Conservation (phyloP, 2,797 vertebrate genomes). For the Poeciliopsis turneri region DNA sequence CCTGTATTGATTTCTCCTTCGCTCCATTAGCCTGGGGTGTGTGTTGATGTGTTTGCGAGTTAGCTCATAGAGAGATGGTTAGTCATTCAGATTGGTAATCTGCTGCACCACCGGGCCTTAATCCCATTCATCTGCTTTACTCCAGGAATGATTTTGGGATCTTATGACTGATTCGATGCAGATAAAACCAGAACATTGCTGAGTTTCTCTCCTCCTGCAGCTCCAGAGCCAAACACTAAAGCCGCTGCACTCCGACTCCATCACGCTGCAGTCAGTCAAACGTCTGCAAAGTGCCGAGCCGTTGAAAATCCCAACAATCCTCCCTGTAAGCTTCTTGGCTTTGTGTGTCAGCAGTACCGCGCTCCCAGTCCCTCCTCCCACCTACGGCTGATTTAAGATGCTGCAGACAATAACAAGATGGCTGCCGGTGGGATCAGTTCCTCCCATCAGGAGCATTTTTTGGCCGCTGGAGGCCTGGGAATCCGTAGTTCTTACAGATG, state of each 20-base stretch:
- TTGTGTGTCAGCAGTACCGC: slow-evolving; percentile 56
- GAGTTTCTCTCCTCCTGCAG: slow-evolving; percentile 13
- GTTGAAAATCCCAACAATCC: slow-evolving; percentile 50
- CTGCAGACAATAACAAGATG: slow-evolving; percentile 12
- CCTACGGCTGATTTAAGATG: slow-evolving; percentile 13
- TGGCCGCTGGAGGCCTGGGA: neutral
- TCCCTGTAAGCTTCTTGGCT: slow-evolving; percentile 52
- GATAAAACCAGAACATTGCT: neutral
- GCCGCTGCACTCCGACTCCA: neutral
- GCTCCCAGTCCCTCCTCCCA: slow-evolving; percentile 38
- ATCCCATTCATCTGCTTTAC: slow-evolving; percentile 74
- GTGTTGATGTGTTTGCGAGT: slow-evolving; percentile 5
- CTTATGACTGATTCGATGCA: neutral
- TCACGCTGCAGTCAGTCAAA: slow-evolving; percentile 36
- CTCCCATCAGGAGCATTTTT: neutral
- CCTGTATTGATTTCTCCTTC: neutral
- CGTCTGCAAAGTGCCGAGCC: slow-evolving; percentile 35
- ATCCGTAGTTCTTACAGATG: neutral
- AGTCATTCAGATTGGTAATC: slow-evolving; percentile 70
- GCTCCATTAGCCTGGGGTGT: slow-evolving; percentile 3
- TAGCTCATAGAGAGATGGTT: slow-evolving; percentile 22
- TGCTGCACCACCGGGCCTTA: slow-evolving; percentile 42
- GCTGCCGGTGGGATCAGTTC: neutral
- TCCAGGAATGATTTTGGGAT: slow-evolving; percentile 24
- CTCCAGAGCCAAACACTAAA: neutral